Base-by-base conservation (phyloP, 2,113 vertebrate species). In the human (Homo sapiens) region DNA sequence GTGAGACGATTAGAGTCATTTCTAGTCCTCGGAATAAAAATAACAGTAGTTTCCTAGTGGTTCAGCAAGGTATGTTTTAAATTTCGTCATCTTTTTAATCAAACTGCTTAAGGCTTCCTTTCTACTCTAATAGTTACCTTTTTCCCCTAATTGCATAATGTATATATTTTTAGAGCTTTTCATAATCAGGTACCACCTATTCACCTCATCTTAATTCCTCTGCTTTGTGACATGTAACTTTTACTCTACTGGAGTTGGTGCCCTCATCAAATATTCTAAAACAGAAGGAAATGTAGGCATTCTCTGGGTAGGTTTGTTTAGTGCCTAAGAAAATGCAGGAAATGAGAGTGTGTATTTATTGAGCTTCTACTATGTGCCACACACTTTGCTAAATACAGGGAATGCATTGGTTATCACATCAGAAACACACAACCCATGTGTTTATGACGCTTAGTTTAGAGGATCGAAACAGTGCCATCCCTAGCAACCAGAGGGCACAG, bases 141-240 rank as follows among this genome's bases (percentile, higher is more conserved):
- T n/a, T 73, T 48, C 22, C 3, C 9, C 38, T 64, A 70, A 6
- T 66, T 96, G 61, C 40, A 84, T 97, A 97, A 96, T 52, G 68
- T 22, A 70, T 45, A 0, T 87, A 96, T 94, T 96, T 98, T 98
- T 96, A 90, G 95, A 96, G n/a, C 55, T 86, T 89, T 96, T 92
- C 50, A 96, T 87, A 66, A 84, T 96, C 94, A 94, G 52, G 40
- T 92, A 76, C 84, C 96, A 96, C 95, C 92, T 96, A 94, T 92
- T 94, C 76, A 90, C 81, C 83, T 89, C 96, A 89, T 96, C 80
- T 96, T 81, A 92, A 30, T 87, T 93, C 84, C 80, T 92, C 43
- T 82, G 82, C 85, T 93, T 89, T 93, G 43, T 81, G 92, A 70
- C 86, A 90, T 87, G 68, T 84, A 80, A 66, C 86, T 86, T 95